Evolutionary conservation across 2,113 vertebrate genomes (phyloP).

Genomic region (Etheostoma spectabile): DNA sequence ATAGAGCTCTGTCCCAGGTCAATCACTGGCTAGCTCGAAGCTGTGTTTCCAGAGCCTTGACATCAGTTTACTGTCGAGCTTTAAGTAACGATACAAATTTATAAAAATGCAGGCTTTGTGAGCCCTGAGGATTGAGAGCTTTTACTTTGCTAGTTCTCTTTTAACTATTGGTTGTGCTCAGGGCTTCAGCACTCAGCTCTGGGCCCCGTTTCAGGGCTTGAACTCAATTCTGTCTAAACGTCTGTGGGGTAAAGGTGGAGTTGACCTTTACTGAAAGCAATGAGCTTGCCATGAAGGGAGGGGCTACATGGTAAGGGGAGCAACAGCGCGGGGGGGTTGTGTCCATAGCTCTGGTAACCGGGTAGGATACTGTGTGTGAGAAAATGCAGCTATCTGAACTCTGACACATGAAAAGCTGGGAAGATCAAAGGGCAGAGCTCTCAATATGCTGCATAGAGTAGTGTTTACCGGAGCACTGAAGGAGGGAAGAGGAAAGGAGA

Average conservation of each 20-base stretch:
- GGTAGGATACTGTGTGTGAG: slow-evolving; percentile 62
- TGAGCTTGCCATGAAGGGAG: slow-evolving; percentile 52
- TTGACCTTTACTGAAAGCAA: slow-evolving; percentile 73
- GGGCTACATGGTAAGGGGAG: slow-evolving; percentile 53
- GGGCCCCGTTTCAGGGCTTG: slow-evolving; percentile 3
- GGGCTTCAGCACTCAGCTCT: neutral
- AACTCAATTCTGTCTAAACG: slow-evolving; percentile 10
- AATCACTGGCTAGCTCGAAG: neutral
- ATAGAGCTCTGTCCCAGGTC: neutral
- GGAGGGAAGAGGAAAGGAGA: neutral
- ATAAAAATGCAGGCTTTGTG: neutral
- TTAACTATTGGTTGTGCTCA: neutral
- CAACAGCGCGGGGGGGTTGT: slow-evolving; percentile 40
- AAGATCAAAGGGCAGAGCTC: slow-evolving; percentile 72
- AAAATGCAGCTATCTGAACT: slow-evolving; percentile 80
- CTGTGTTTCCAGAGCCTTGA: neutral
- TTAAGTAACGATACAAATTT: neutral
- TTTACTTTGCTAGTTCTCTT: neutral
- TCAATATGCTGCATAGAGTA: slow-evolving; percentile 40
- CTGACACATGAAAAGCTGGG: slow-evolving; percentile 69
- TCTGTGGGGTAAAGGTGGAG: slow-evolving; percentile 61
- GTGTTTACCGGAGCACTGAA: slow-evolving; percentile 55
- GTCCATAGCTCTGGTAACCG: slow-evolving; percentile 56
- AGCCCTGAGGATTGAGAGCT: neutral
- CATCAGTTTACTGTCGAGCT: neutral